These are phyloP conservation scores for Corythaixoides concolor DNA, from an alignment of 2,113 vertebrate genomes.

Conservation along the genomic window DNA sequence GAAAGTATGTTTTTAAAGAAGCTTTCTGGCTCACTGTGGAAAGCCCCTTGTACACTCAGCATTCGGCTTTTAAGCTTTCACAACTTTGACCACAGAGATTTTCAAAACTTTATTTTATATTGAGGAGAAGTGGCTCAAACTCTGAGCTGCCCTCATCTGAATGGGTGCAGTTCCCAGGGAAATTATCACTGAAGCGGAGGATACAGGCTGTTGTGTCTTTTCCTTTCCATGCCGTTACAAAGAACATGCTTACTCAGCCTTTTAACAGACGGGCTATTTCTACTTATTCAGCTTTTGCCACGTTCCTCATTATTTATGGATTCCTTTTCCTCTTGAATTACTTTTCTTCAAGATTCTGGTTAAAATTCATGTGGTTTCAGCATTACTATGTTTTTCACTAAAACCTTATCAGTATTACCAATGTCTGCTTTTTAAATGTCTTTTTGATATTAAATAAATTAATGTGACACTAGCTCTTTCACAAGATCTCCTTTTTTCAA, in stretches of 20 bases:
- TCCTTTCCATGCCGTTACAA: conserved; percentile 5
- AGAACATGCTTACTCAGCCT: conserved; percentile 57
- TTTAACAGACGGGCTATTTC: conserved; percentile 22
- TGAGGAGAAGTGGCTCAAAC: background rate
- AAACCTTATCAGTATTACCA: background rate
- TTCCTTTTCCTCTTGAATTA: conserved; percentile 21
- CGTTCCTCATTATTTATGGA: conserved; percentile 46
- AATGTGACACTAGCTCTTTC: background rate
- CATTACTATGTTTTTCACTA: background rate
- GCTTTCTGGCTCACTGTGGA: background rate
- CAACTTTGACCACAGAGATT: background rate
- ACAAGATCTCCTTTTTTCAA: background rate
- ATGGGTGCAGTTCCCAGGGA: conserved; percentile 5
- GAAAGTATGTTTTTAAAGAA: background rate
- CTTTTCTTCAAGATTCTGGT: conserved; percentile 21
- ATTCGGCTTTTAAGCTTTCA: background rate
- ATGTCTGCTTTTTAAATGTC: background rate
- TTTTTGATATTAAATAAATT: background rate
- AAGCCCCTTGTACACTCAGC: background rate
- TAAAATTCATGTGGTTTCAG: conserved; percentile 33
- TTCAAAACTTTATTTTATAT: background rate
- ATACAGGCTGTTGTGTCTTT: background rate
- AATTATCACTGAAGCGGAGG: conserved; percentile 14
- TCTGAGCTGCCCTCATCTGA: background rate
- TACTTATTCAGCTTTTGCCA: conserved; percentile 58